phyloP scores from a whole-genome alignment of 1,140 invertebrate species.

The Zaprionus vittiger region DNA sequence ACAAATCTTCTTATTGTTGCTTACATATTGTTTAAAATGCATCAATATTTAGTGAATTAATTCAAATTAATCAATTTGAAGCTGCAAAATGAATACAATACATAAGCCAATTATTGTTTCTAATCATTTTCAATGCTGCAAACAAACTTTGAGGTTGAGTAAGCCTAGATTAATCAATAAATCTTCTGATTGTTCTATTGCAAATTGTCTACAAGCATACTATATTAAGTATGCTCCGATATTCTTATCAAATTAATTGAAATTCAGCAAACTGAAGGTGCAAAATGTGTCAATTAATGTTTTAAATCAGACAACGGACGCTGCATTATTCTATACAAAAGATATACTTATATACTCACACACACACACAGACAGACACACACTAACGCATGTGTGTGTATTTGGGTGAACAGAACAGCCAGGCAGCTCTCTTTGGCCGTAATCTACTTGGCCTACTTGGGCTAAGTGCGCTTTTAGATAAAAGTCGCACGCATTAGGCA shows the following conservation, averaged over 20 bases:
- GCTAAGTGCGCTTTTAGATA: constrained; percentile 81
- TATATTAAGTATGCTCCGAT: not conserved
- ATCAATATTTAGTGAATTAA: not conserved
- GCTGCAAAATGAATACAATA: too few relatives aligned
- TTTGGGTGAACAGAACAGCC: constrained; percentile 12
- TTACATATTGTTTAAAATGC: too few relatives aligned
- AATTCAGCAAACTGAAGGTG: not conserved
- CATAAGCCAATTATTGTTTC: too few relatives aligned
- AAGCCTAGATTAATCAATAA: not conserved
- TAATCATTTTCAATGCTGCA: too few relatives aligned
- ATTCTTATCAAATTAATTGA: not conserved
- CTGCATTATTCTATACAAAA: not conserved
- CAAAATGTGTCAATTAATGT: constrained; percentile 27
- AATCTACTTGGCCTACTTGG: constrained; percentile 82
- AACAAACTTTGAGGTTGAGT: too few relatives aligned
- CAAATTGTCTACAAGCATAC: not conserved
- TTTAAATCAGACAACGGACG: constrained; percentile 1
- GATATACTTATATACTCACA: not conserved
- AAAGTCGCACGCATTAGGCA: constrained; percentile 73
- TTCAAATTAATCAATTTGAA: not conserved
- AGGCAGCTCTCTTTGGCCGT: constrained; percentile 57
- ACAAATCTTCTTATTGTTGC: too few relatives aligned
- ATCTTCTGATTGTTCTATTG: not conserved
- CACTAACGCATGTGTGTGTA: constrained; percentile 13
- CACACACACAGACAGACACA: constrained; percentile 13